Percentiles rank a stretch among this genome's conserved stretches.
Conservation (phyloP, 2,888 invertebrate genomes). For the Dryocosmus kuriphilus region DNA sequence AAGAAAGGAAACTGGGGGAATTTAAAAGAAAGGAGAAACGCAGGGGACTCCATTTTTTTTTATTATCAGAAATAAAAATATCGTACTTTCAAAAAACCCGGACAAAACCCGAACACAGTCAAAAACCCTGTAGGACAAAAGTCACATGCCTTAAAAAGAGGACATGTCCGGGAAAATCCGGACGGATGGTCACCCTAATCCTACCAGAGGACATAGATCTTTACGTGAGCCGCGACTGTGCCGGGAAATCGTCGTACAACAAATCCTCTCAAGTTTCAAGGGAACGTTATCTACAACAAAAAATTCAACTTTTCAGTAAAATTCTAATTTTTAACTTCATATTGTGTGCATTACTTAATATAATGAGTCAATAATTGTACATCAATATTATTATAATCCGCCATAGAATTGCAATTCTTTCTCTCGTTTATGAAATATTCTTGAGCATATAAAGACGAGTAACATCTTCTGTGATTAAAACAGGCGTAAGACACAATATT, state of each 20-base stretch:
- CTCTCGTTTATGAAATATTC: conserved; percentile 27
- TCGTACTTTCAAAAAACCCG: too few species aligned
- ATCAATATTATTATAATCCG: conserved; percentile 13
- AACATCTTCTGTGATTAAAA: conserved; percentile 20
- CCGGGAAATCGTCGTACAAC: conserved; percentile 49
- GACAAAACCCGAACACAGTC: too few species aligned
- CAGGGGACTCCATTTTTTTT: too few species aligned
- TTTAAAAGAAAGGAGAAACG: too few species aligned
- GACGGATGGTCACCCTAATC: too few species aligned
- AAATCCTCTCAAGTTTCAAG: conserved; percentile 31
- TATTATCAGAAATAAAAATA: too few species aligned
- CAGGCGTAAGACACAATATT: conserved; percentile 19
- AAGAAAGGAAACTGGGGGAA: too few species aligned
- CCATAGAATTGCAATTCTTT: conserved; percentile 9
- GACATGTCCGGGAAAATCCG: too few species aligned
- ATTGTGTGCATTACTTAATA: conserved; percentile 9
- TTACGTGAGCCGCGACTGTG: conserved; percentile 45
- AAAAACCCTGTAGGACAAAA: too few species aligned
- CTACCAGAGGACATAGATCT: conserved; percentile 70
- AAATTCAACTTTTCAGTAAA: conserved; percentile 26
- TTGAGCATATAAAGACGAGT: conserved; percentile 27
- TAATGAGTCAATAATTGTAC: not conserved
- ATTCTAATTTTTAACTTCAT: conserved; percentile 14
- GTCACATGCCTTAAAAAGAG: too few species aligned
- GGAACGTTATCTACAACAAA: conserved; percentile 1